phyloP scores from a whole-genome alignment of 1,140 invertebrate species.

The Solenopsis invicta region DNA sequence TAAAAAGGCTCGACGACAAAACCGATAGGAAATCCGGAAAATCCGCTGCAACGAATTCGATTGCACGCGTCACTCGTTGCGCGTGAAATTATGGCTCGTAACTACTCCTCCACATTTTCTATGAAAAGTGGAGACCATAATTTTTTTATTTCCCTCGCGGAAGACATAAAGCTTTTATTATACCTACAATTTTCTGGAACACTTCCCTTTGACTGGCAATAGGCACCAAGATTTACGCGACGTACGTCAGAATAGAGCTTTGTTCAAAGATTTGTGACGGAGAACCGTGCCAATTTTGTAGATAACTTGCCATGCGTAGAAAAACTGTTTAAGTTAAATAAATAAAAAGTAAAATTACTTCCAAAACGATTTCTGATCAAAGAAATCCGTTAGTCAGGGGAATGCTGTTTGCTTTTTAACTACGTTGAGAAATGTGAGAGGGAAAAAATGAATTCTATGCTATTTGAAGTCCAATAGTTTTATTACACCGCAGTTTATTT shows the following conservation, averaged over 20 bases:
- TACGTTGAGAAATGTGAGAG: no score
- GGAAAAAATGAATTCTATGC: not conserved
- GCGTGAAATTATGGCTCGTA: slow-evolving; percentile 69
- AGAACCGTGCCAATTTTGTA: not conserved
- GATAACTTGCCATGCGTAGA: not conserved
- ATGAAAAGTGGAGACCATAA: slow-evolving; percentile 36
- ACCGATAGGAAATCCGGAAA: slow-evolving; percentile 49
- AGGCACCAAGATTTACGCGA: slow-evolving; percentile 38
- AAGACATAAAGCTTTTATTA: slow-evolving; percentile 61
- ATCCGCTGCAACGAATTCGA: slow-evolving; percentile 54
- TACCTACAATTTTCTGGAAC: slow-evolving; percentile 50
- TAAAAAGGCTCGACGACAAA: not conserved
- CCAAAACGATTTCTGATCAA: not conserved
- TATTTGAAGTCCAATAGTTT: not conserved
- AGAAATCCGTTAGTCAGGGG: not conserved
- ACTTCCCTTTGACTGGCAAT: slow-evolving; percentile 28
- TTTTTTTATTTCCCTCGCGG: slow-evolving; percentile 42
- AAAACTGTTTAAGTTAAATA: not conserved
- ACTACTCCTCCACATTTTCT: slow-evolving; percentile 69
- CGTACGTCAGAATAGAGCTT: slow-evolving; percentile 26
- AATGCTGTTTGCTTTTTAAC: not conserved
- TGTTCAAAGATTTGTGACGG: slow-evolving; percentile 35
- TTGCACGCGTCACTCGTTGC: slow-evolving; percentile 53
- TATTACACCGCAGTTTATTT: not conserved
- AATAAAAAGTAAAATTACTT: not conserved